Evolutionary conservation across 2,113 vertebrate genomes (phyloP).

Genomic region (Pardalotus punctatus): DNA sequence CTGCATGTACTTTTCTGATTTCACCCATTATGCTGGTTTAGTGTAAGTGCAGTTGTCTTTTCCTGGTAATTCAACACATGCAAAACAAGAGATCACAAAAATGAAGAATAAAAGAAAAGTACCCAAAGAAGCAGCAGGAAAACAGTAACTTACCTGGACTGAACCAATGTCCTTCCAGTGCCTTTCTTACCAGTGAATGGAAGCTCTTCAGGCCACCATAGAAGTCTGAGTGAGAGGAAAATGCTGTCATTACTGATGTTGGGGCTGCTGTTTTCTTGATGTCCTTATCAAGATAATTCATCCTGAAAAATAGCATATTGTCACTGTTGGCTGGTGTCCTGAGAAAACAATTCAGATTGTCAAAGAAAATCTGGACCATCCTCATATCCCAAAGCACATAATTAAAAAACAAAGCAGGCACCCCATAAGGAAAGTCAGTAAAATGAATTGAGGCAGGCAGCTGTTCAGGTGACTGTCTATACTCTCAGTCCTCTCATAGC

Average conservation of each 20-base stretch:
- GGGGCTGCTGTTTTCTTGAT: not conserved
- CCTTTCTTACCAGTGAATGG: not conserved
- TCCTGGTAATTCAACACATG: not conserved
- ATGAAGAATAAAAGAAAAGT: not conserved
- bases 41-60: not conserved
- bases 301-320: not conserved
- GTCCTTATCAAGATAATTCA: not conserved
- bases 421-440: not conserved
- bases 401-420: not conserved
- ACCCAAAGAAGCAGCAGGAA: not conserved
- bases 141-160: not conserved
- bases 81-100: not conserved
- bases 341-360: not conserved
- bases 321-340: not conserved
- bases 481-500: not conserved
- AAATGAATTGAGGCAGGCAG: not conserved
- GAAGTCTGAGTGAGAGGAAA: not conserved
- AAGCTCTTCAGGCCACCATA: not conserved
- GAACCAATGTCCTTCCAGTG: not conserved
- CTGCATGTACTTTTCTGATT: not conserved
- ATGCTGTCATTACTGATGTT: not conserved
- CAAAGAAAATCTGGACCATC: not conserved
- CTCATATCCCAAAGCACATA: not conserved
- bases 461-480: not conserved
- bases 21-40: not conserved